Evolutionary conservation across 2,888 invertebrate genomes (phyloP), one percentile per base, ranked within the genome.

Genomic region (Melieria crassipennis): DNA sequence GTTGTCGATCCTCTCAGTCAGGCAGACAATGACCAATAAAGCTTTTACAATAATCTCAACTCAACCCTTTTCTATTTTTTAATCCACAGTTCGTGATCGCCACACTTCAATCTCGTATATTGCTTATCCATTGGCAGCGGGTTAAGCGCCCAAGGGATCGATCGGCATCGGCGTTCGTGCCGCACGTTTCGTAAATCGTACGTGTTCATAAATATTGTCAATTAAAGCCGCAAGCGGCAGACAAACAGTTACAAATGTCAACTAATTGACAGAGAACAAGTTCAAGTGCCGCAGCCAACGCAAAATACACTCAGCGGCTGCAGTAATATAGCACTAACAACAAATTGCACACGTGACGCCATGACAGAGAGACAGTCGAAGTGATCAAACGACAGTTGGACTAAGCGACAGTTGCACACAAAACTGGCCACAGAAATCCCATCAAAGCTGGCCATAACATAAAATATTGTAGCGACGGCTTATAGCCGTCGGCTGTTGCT

Each of bases 171-270:
- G 50, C n/a, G 50, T 47, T 48, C 10, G 4, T 13, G 58, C 58
- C 57, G 16, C 64, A 55, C 69, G 70, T 60, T 65, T 63, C 60
- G 48, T 52, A 45, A 78, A 79, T 76, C 75, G 81, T 79, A 82
- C 82, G 84, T 83, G 84, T 83, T 82, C 82, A 82, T 84, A 82
- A 84, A 82, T 82, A 80, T 77, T 84, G 84, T 83, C 82, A 82
- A 82, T 82, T 82, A 84, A 71, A 52, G 64, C 55, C 48, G 55
- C 56, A 68, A 70, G 70, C 63, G 64, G 56, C 56, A 47, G 71
- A 75, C 78, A 76, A 79, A 79, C 78, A 79, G 79, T 79, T 78
- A 80, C 80, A 80, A 79, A 79, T 79, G 76, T 77, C 76, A 69
- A 77, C 83, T 85, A 85, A 85, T 85, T 85, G 85, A 79, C 78